Base-by-base conservation (phyloP, 2,113 vertebrate species). In the Rattus rattus region DNA sequence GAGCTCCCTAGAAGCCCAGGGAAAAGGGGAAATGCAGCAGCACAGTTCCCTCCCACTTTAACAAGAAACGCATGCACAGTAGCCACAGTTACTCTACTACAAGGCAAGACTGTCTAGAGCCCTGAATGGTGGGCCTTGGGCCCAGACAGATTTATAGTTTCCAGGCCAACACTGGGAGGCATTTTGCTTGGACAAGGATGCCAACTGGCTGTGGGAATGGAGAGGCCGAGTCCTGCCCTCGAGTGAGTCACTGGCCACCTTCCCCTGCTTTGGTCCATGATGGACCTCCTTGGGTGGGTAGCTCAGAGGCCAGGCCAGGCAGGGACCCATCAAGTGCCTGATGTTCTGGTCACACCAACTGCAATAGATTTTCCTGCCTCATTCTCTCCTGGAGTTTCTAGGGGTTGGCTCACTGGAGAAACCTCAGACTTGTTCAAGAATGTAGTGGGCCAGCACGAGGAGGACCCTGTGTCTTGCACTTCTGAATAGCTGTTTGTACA, bases 1-100 rank as follows among this genome's bases (percentile, higher is more conserved):
- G 26, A 83, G 89, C 79, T 94, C 88, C 95, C 93, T 81, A 65
- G 91, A 13, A n/a, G 85, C 94, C 93, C 36, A 54, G 49, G 92
- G 54, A 19, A 93, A 94, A 95, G 7, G 76, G 73, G 85, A 94
- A 75, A 85, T 20, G 36, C 13, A 56, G 24, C 73, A 26, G 24
- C 19, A 1, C 13, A 3, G 22, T 16, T 52, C 72, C 28, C 36
- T 33, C 16, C 86, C 70, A 3, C 30, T 2, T 0, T 75, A 56
- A 52, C 33, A 52, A 19, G 70, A 65, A 73, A 22, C 22, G 0
- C 39, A n/a, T 9, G n/a, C n/a, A 30, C 47, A 52, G 39, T 61
- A 52, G 65, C 43, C 43, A 39, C 54, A 8, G 76, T 43, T 81
- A 83, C 49, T 56, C 70, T 65, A 26, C 52, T 77, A n/a, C 16